phyloP scores from a whole-genome alignment of 2,113 vertebrate species.

The Epinephelus fuscoguttatus region DNA sequence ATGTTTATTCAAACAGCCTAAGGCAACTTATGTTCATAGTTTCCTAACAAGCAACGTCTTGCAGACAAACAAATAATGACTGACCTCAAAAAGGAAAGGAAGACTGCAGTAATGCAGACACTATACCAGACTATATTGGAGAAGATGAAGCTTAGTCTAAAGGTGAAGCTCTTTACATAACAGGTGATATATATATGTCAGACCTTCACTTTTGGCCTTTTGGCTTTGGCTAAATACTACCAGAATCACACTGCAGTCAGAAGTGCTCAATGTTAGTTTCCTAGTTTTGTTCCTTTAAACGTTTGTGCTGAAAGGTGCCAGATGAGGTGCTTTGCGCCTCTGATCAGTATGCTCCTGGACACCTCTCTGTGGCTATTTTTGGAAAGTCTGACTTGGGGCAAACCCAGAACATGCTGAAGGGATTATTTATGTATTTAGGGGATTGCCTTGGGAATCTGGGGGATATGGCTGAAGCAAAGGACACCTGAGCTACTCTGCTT shows the following conservation, averaged over 20 bases:
- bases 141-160: not conserved
- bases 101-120: not conserved
- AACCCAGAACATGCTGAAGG: conserved; percentile 38
- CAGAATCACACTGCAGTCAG: conserved; percentile 15
- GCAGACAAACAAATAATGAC: too few relatives aligned
- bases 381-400: conserved; percentile 53
- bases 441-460: conserved; percentile 38
- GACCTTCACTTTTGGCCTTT: not conserved
- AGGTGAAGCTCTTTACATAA: not conserved
- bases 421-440: conserved; percentile 53
- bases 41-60: too few relatives aligned
- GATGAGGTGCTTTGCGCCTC: conserved; percentile 38
- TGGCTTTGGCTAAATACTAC: not conserved
- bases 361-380: conserved; percentile 59
- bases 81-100: not conserved
- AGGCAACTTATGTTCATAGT: too few relatives aligned
- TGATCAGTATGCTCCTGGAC: conserved; percentile 54
- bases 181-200: not conserved
- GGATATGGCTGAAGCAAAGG: conserved; percentile 25
- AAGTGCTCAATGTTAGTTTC: not conserved
- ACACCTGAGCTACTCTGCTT: conserved; percentile 15
- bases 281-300: not conserved
- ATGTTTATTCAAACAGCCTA: too few relatives aligned
- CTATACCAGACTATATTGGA: not conserved
- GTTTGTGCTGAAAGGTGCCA: conserved; percentile 53